Conservation (phyloP, 2,797 vertebrate genomes). For the Vireo griseus region DNA sequence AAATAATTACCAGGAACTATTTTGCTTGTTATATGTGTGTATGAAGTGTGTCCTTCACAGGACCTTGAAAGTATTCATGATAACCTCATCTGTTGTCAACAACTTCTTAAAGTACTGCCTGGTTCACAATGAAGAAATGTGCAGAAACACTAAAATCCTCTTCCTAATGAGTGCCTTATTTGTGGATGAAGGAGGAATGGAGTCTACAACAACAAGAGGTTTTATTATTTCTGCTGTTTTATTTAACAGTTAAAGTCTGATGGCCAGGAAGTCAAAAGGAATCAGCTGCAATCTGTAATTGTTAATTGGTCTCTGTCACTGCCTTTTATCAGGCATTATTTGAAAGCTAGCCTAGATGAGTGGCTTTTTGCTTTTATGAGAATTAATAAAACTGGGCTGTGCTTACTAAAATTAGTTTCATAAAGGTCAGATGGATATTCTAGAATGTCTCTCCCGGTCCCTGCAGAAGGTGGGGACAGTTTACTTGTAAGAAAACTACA, state of each 20-base stretch:
- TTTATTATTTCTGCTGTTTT: neutral
- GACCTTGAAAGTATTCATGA: neutral
- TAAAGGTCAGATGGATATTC: conserved; percentile 2
- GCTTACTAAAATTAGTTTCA: neutral
- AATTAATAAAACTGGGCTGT: conserved; percentile 2
- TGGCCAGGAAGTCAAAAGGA: neutral
- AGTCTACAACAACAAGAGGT: neutral
- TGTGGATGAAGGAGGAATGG: neutral
- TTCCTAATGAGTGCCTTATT: neutral
- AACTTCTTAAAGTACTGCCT: neutral
- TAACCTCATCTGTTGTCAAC: neutral
- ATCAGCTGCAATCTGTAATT: neutral
- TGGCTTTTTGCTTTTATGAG: neutral
- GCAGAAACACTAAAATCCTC: neutral
- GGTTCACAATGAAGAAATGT: neutral
- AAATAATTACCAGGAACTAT: neutral
- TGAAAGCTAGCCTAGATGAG: neutral
- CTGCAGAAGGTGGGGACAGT: neutral
- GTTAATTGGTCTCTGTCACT: neutral
- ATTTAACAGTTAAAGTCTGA: neutral
- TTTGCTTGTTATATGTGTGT: neutral
- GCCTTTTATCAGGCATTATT: neutral
- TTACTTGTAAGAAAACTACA: neutral
- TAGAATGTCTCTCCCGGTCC: neutral
- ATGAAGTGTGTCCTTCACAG: neutral